Conservation (phyloP, 2,113 vertebrate species). For the Labrus mixtus region DNA sequence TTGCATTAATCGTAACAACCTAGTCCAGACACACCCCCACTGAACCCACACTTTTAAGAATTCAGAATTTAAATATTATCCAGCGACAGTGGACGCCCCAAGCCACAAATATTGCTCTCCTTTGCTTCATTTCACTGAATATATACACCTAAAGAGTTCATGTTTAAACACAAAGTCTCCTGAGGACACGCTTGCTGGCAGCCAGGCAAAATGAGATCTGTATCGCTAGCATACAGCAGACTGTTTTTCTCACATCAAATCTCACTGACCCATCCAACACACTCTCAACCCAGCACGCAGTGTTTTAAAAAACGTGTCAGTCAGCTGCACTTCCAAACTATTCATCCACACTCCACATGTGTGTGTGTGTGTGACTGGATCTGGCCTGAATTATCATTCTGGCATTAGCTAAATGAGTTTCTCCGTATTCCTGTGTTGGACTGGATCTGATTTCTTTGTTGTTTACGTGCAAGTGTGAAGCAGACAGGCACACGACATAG, state of each 20-base stretch:
- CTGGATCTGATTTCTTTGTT: conserved; percentile 33
- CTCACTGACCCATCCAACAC: conserved; percentile 63
- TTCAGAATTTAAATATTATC: neutral
- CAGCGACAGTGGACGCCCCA: neutral
- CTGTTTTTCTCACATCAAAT: conserved; percentile 66
- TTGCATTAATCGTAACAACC: too few relatives aligned
- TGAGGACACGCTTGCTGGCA: conserved; percentile 19
- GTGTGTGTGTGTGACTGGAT: conserved; percentile 44
- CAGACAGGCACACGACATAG: conserved; percentile 14
- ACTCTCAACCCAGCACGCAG: conserved; percentile 50
- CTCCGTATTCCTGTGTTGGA: conserved; percentile 27
- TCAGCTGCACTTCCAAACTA: conserved; percentile 67
- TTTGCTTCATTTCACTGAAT: neutral
- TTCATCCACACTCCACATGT: conserved; percentile 61
- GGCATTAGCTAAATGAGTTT: conserved; percentile 48
- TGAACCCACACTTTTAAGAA: neutral
- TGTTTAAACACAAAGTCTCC: conserved; percentile 34
- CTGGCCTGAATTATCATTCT: conserved; percentile 65
- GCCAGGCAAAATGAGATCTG: conserved; percentile 27
- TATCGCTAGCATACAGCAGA: conserved; percentile 39
- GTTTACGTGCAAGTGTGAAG: conserved; percentile 52
- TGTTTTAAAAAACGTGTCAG: conserved; percentile 76
- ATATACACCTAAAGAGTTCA: neutral
- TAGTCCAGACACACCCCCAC: neutral
- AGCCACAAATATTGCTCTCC: neutral